Evolutionary conservation across 2,888 invertebrate genomes (phyloP).

Genomic region (Camponotus fellah): DNA sequence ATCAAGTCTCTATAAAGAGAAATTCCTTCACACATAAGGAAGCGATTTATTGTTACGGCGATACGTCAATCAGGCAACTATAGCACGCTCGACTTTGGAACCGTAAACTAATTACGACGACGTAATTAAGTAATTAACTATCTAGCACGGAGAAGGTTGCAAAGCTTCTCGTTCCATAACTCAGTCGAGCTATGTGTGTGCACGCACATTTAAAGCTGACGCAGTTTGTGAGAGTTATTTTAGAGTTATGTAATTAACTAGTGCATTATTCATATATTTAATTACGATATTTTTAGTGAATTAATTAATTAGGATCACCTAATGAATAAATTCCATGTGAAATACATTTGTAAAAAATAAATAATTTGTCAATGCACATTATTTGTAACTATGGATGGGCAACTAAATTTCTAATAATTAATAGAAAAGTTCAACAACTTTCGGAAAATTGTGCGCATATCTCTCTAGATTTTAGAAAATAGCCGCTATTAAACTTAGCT

Average conservation of each 20-base stretch:
- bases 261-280: conserved; percentile 58
- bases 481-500: background rate
- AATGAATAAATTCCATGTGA: background rate
- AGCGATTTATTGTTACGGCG: conserved; percentile 64
- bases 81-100: conserved; percentile 65
- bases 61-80: conserved; percentile 72
- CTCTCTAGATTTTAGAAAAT: background rate
- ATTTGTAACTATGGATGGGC: background rate
- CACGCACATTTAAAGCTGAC: conserved; percentile 36
- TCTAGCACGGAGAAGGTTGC: conserved; percentile 70
- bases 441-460: background rate
- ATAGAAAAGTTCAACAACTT: background rate
- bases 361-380: background rate
- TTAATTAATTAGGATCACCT: background rate
- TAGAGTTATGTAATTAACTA: conserved; percentile 71
- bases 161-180: conserved; percentile 67
- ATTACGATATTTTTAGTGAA: conserved; percentile 10
- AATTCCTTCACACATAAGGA: conserved; percentile 27
- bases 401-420: background rate
- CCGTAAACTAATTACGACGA: conserved; percentile 79
- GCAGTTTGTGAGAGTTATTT: conserved; percentile 76
- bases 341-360: background rate
- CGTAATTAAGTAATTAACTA: conserved; percentile 83
- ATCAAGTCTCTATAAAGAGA: background rate
- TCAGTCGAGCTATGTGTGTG: conserved; percentile 56